Conservation (phyloP, 2,888 invertebrate species). For the Hypena proboscidalis region DNA sequence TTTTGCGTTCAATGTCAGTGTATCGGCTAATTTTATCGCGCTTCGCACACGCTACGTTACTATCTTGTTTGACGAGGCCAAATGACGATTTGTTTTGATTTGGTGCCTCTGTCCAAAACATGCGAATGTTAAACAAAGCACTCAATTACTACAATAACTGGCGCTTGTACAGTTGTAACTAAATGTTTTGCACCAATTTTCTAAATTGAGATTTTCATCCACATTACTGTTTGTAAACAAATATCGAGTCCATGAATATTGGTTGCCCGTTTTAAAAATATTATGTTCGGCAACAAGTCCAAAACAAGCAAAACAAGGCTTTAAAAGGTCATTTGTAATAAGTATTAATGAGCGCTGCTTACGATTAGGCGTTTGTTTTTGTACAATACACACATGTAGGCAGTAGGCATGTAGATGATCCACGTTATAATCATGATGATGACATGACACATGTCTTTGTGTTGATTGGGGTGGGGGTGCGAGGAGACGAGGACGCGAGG, state of each 20-base stretch:
- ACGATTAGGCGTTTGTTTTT: conserved; percentile 2
- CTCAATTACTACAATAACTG: too few species aligned
- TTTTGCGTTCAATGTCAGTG: conserved; percentile 85
- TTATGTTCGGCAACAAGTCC: too few species aligned
- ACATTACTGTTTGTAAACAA: too few species aligned
- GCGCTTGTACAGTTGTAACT: too few species aligned
- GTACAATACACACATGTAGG: background rate
- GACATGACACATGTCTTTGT: too few species aligned
- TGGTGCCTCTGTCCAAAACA: conserved; percentile 70
- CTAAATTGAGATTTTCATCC: too few species aligned
- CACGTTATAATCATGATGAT: conserved; percentile 1
- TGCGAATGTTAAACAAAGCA: conserved; percentile 46
- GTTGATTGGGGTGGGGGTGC: too few species aligned
- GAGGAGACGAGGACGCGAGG: too few species aligned
- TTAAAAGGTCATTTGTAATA: background rate
- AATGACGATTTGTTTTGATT: conserved; percentile 80
- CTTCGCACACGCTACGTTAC: conserved; percentile 74
- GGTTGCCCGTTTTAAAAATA: too few species aligned
- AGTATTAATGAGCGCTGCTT: background rate
- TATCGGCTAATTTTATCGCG: conserved; percentile 84
- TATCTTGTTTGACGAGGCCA: conserved; percentile 76
- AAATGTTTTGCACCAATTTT: too few species aligned
- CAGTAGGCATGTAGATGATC: too few species aligned
- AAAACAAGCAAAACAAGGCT: background rate
- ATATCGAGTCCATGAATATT: too few species aligned